phyloP scores from a whole-genome alignment of 35 echinoderm and acorn worm species.

The Diadema setosum region DNA sequence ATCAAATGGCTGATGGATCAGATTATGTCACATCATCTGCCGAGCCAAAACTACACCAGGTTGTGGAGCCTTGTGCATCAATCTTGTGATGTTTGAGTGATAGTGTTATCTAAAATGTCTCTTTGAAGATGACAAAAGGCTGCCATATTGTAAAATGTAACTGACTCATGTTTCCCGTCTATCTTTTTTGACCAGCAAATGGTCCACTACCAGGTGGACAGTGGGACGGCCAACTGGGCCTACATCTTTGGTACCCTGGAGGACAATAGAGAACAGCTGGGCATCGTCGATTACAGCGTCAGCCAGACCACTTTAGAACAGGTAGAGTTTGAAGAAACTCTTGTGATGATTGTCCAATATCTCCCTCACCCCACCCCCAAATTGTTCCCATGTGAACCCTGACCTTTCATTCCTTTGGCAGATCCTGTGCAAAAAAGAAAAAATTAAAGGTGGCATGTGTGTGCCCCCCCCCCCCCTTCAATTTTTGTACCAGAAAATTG shows the following conservation, averaged over 20 bases:
- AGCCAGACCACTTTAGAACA: slow-evolving; percentile 97
- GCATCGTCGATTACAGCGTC: slow-evolving; percentile 86
- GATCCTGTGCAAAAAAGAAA: background rate
- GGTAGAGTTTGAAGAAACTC: slow-evolving; percentile 45
- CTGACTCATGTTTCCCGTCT: too few relatives aligned
- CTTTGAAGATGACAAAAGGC: too few relatives aligned
- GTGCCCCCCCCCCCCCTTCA: too few relatives aligned
- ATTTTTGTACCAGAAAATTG: too few relatives aligned
- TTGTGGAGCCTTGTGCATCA: too few relatives aligned
- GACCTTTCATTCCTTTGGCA: background rate
- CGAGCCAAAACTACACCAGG: too few relatives aligned
- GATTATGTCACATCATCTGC: too few relatives aligned
- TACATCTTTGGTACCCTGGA: slow-evolving; percentile 87
- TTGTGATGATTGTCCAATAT: background rate
- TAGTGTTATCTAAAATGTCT: too few relatives aligned
- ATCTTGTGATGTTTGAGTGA: too few relatives aligned
- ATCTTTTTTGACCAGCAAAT: slow-evolving; percentile 60
- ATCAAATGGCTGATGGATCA: too few relatives aligned
- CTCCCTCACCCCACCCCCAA: background rate
- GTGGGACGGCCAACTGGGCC: slow-evolving; percentile 80
- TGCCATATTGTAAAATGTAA: too few relatives aligned
- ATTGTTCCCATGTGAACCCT: background rate
- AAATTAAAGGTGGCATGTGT: too few relatives aligned
- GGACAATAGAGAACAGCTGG: slow-evolving; percentile 49
- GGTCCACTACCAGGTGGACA: slow-evolving; percentile 83